These are phyloP conservation scores for Catajapyx aquilonaris DNA, from an alignment of 1,140 invertebrate genomes.

Conservation along the genomic window DNA sequence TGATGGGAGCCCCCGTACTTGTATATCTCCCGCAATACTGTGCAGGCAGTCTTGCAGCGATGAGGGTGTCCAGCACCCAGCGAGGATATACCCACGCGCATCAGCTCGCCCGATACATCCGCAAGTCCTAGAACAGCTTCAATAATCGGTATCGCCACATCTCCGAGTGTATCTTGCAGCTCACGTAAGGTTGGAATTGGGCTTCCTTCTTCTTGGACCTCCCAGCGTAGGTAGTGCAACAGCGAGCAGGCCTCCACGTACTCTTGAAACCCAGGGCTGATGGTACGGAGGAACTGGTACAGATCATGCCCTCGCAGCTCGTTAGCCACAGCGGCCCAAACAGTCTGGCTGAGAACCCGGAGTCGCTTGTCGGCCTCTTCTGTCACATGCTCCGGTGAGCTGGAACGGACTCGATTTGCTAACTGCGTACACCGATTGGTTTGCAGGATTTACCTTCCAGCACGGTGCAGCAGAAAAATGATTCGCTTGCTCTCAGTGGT, in stretches of 20 bases:
- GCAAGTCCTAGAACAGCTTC: conserved; percentile 69
- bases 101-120: conserved; percentile 74
- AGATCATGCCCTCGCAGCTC: conserved; percentile 48
- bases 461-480: conserved; percentile 66
- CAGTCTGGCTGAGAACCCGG: conserved; percentile 30
- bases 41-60: conserved; percentile 34
- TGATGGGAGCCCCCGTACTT: conserved; percentile 48
- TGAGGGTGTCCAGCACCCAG: conserved; percentile 53
- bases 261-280: conserved; percentile 60
- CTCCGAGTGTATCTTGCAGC: too few species aligned
- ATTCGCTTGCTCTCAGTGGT: conserved; percentile 79
- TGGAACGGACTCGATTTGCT: too few species aligned
- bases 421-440: too few species aligned
- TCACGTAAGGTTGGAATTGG: too few species aligned
- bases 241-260: conserved; percentile 68
- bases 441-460: conserved; percentile 21
- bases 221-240: conserved; percentile 46
- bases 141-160: conserved; percentile 29
- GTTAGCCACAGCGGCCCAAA: conserved; percentile 41
- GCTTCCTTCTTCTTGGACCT: too few species aligned
- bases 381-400: conserved; percentile 12
- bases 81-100: conserved; percentile 69
- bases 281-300: conserved; percentile 51
- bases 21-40: conserved; percentile 29
- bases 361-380: conserved; percentile 41